Percentiles rank a stretch among this genome's conserved stretches.
These are phyloP conservation scores for Orius laevigatus DNA, from an alignment of 1,140 invertebrate genomes.

Conservation along the genomic window DNA sequence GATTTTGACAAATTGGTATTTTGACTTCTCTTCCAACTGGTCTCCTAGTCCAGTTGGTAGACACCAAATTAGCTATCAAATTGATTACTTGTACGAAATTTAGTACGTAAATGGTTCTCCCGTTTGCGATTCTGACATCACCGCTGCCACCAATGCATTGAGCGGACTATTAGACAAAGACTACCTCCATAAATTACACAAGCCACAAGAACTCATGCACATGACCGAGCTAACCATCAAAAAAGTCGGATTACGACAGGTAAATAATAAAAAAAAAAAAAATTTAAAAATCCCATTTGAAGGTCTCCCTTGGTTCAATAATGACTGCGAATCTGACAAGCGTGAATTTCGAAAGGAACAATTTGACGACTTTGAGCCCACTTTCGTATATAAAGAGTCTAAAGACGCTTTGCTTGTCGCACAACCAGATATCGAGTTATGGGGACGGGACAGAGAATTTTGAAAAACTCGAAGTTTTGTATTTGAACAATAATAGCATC, in stretches of 20 bases:
- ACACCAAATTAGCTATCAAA: too few relatives aligned
- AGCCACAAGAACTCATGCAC: constrained; percentile 10
- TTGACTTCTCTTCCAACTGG: too few relatives aligned
- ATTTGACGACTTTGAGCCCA: not conserved
- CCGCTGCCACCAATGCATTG: constrained; percentile 15
- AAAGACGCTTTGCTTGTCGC: constrained; percentile 22
- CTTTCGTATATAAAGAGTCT: constrained; percentile 10
- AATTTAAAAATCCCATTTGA: too few relatives aligned
- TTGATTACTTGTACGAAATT: too few relatives aligned
- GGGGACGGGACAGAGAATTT: constrained; percentile 16
- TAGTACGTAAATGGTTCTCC: constrained; percentile 19
- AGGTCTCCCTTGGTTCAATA: too few relatives aligned
- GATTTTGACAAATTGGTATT: too few relatives aligned
- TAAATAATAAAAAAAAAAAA: not conserved
- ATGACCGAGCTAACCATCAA: constrained; percentile 19
- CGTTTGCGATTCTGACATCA: constrained; percentile 13
- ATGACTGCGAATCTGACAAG: constrained; percentile 1
- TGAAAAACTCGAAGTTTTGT: constrained; percentile 18
- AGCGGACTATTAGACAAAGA: constrained; percentile 18
- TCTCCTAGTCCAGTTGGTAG: too few relatives aligned
- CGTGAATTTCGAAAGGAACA: constrained; percentile 2
- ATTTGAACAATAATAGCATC: constrained; percentile 21
- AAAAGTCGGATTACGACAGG: constrained; percentile 19
- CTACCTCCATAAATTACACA: constrained; percentile 14
- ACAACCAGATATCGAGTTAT: constrained; percentile 20